Conservation (phyloP, 2,888 invertebrate genomes). For the Torymus texanus region DNA sequence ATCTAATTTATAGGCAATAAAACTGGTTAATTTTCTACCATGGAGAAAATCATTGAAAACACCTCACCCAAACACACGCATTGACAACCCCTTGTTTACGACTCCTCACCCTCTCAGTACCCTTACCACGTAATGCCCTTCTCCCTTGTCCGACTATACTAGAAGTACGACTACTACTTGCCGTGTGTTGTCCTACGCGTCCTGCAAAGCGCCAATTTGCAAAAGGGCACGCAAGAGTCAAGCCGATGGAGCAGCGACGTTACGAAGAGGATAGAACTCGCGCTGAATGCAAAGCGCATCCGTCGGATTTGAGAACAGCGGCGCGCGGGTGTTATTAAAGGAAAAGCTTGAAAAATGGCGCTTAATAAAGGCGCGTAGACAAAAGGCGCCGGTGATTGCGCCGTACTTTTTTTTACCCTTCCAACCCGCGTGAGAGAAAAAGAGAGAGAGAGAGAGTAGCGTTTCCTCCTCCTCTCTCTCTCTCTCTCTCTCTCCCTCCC, state of each 20-base stretch:
- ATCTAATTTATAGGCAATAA: too few relatives aligned
- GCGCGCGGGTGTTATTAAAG: conserved; percentile 63
- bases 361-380: conserved; percentile 64
- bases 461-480: too few relatives aligned
- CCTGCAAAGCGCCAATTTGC: conserved; percentile 29
- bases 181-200: neutral
- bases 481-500: too few relatives aligned
- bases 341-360: conserved; percentile 64
- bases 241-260: neutral
- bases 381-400: conserved; percentile 64
- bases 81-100: conserved; percentile 1
- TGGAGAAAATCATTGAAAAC: too few relatives aligned
- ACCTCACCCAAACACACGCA: too few relatives aligned
- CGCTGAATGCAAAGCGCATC: conserved; percentile 24
- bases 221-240: neutral
- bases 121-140: too few relatives aligned
- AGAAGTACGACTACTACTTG: conserved; percentile 19
- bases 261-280: neutral
- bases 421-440: too few relatives aligned
- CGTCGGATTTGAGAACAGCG: conserved; percentile 11
- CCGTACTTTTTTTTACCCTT: conserved; percentile 45
- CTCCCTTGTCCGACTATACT: neutral
- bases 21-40: too few relatives aligned
- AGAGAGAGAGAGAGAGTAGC: too few relatives aligned
- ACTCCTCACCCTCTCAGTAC: too few relatives aligned